Conservation (phyloP, 2,797 vertebrate genomes). For the Craterocephalus amniculus region DNA sequence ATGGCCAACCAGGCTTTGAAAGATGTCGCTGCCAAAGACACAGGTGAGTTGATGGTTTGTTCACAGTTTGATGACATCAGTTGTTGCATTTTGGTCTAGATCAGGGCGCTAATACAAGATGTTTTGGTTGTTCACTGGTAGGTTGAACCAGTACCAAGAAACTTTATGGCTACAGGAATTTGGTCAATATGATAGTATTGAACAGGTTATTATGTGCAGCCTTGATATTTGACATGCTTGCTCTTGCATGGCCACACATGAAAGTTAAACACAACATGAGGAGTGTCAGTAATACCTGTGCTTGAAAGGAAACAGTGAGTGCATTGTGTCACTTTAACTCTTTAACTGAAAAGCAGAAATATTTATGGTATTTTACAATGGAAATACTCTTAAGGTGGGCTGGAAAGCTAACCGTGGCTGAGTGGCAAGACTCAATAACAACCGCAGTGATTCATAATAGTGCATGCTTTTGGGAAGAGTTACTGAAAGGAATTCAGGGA, state of each 20-base stretch:
- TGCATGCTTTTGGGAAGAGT: slow-evolving; percentile 13
- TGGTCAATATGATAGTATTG: background rate
- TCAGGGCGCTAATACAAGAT: slow-evolving; percentile 1
- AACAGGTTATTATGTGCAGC: background rate
- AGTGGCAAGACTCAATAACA: background rate
- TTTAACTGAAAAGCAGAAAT: background rate
- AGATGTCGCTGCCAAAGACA: slow-evolving; percentile 75
- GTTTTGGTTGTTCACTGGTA: background rate
- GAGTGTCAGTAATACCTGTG: background rate
- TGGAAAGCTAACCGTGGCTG: background rate
- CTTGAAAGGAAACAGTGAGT: background rate
- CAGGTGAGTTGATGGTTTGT: slow-evolving; percentile 75
- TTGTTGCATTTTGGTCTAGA: background rate
- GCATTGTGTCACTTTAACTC: background rate
- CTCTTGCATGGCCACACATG: background rate
- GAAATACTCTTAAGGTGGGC: background rate
- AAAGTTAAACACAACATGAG: background rate
- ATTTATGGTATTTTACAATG: slow-evolving; percentile 3
- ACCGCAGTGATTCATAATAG: slow-evolving; percentile 1
- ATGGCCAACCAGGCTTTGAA: slow-evolving; percentile 82
- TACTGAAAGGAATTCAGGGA: slow-evolving; percentile 7
- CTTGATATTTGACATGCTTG: background rate
- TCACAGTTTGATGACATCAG: slow-evolving; percentile 2
- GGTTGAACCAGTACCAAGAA: background rate
- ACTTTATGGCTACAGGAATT: background rate